Percentiles rank a stretch among this genome's conserved stretches.
Conservation (phyloP, 2,797 vertebrate genomes). For the Chloroceryle inda region DNA sequence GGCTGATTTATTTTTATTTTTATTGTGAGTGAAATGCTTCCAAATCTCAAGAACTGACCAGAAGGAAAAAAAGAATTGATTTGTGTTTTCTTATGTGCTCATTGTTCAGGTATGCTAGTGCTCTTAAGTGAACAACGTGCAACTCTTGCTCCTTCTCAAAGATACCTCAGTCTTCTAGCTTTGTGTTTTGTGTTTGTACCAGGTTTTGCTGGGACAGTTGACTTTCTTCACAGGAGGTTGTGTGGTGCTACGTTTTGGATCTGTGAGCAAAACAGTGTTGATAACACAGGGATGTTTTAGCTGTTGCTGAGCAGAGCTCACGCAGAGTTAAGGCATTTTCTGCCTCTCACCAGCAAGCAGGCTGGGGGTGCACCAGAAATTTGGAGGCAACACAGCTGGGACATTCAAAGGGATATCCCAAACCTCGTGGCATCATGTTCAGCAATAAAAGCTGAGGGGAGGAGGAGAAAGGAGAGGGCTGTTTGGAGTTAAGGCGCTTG, state of each 20-base stretch:
- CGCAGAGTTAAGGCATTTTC: too few species aligned
- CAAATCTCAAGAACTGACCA: not conserved
- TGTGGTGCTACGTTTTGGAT: not conserved
- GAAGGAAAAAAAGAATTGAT: not conserved
- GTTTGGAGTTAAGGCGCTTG: not conserved
- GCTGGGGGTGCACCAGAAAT: not conserved
- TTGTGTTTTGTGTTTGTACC: not conserved
- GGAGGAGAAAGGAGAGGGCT: not conserved
- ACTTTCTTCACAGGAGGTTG: not conserved
- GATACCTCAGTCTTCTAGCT: not conserved
- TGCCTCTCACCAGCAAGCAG: not conserved
- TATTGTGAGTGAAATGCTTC: conserved; percentile 11
- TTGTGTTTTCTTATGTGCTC: not conserved
- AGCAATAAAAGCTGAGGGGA: not conserved
- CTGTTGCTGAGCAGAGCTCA: not conserved
- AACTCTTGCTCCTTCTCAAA: not conserved
- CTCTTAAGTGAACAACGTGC: not conserved
- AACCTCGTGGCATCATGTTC: accelerated
- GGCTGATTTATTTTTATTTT: not conserved
- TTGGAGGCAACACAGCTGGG: not conserved
- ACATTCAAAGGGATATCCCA: not conserved
- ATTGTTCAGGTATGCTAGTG: not conserved
- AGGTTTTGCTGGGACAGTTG: not conserved
- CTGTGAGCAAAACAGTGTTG: not conserved
- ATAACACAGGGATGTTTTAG: not conserved